These are phyloP conservation scores for Myxocyprinus asiaticus DNA, from an alignment of 2,113 vertebrate genomes.

Conservation along the genomic window DNA sequence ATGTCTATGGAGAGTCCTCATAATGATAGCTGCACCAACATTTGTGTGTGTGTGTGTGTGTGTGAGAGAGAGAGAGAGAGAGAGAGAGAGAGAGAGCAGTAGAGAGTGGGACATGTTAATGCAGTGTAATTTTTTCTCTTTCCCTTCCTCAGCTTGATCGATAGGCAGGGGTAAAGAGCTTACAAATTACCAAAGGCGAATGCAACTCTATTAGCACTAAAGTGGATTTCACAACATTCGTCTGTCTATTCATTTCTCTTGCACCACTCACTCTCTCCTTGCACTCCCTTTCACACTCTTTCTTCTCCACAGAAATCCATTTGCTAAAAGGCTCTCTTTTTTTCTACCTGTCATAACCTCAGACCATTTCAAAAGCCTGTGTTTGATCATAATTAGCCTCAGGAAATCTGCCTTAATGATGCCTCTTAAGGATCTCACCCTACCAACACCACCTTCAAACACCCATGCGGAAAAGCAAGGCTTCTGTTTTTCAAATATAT, in stretches of 20 bases:
- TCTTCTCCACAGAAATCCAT: constrained; percentile 73
- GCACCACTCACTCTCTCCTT: constrained; percentile 40
- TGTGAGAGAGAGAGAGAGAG: constrained; percentile 64
- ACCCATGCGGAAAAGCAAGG: constrained; percentile 66
- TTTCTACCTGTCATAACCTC: constrained; percentile 68
- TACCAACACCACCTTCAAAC: constrained; percentile 51
- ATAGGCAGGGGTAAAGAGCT: constrained; percentile 77
- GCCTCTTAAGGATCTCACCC: constrained; percentile 79
- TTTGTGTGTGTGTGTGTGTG: not conserved
- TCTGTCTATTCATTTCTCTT: constrained; percentile 62
- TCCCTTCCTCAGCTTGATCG: constrained; percentile 72
- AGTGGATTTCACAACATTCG: constrained; percentile 78
- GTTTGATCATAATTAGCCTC: constrained; percentile 82
- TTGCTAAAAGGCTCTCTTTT: constrained; percentile 78
- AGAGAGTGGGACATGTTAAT: constrained; percentile 77
- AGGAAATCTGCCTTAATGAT: constrained; percentile 81
- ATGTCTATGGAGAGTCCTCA: no score
- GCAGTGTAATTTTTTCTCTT: constrained; percentile 72
- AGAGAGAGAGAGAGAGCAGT: constrained; percentile 60
- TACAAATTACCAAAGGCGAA: constrained; percentile 86
- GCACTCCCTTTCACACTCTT: constrained; percentile 35
- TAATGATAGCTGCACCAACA: constrained; percentile 33
- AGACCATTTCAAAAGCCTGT: constrained; percentile 65
- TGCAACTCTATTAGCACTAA: constrained; percentile 77
- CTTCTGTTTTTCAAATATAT: constrained; percentile 81